A percentile compares a stretch with the other conserved stretches of the same genome.
These are phyloP conservation scores for Rhopilema esculentum DNA, from an alignment of 30 jellyfish, hydroid and myxozoan species.

Conservation along the genomic window DNA sequence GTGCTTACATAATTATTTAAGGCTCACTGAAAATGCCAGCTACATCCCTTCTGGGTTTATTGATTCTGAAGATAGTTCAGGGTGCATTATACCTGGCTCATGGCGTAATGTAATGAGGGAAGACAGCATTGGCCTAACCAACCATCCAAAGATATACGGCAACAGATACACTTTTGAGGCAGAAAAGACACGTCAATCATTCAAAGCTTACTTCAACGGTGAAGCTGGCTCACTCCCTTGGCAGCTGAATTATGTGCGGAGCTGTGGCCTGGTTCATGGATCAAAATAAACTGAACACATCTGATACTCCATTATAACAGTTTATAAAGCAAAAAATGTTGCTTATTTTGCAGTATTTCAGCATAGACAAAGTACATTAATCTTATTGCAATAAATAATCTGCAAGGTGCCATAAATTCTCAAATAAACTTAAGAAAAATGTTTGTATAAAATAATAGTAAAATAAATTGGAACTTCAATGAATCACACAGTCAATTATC, in stretches of 20 bases:
- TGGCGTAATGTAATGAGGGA: not conserved
- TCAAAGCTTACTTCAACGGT: slow-evolving; percentile 49
- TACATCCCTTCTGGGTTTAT: slow-evolving; percentile 17
- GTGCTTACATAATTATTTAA: slow-evolving; percentile 13
- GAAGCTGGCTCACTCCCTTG: slow-evolving; percentile 30
- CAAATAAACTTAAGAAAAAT: not conserved
- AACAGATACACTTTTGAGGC: slow-evolving; percentile 46
- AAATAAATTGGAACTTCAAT: not conserved
- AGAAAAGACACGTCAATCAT: slow-evolving; percentile 5
- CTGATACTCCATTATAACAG: not conserved
- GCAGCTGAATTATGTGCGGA: slow-evolving; percentile 45
- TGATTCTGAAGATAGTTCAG: slow-evolving; percentile 32
- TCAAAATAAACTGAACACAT: not conserved
- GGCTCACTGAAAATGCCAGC: slow-evolving; percentile 40
- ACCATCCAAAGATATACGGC: slow-evolving; percentile 10
- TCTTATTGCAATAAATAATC: slow-evolving; percentile 16
- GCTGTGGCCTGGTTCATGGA: slow-evolving; percentile 34
- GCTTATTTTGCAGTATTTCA: slow-evolving; percentile 13
- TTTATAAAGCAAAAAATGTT: slow-evolving; percentile 3
- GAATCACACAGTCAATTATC: not conserved
- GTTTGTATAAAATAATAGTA: not conserved
- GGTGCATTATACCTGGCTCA: slow-evolving; percentile 47
- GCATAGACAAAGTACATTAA: slow-evolving; percentile 29
- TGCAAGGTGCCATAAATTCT: not conserved
- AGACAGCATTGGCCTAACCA: not conserved